These are phyloP conservation scores for Brachyhypopomus gauderio DNA, from an alignment of 2,113 vertebrate genomes.

Conservation along the genomic window DNA sequence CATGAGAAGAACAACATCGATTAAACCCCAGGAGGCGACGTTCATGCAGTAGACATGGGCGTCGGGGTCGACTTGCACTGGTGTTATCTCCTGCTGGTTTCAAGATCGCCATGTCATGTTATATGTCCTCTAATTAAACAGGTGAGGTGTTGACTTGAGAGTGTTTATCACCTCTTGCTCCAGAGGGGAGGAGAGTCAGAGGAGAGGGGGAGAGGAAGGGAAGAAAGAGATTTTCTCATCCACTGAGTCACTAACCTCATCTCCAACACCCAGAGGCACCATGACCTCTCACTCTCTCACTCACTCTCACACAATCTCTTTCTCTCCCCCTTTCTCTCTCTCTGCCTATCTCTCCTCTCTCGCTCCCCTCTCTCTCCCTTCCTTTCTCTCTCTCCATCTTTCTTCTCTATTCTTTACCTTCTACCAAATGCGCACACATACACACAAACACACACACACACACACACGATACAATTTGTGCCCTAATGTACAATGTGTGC, in stretches of 20 bases:
- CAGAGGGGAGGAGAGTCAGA: background rate
- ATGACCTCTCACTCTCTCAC: background rate
- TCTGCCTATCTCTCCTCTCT: background rate
- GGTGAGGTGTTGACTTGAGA: constrained; percentile 40
- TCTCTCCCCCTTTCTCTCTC: background rate
- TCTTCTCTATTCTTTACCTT: no score
- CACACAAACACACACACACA: background rate
- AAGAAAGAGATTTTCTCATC: constrained; percentile 49
- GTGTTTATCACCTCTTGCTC: constrained; percentile 43
- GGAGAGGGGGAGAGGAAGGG: constrained; percentile 4
- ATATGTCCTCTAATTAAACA: constrained; percentile 54
- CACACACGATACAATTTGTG: background rate
- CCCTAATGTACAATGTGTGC: background rate
- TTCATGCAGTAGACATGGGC: no score
- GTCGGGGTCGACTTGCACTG: background rate
- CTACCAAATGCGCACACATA: no score
- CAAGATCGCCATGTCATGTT: constrained; percentile 38
- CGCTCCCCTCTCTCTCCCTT: background rate
- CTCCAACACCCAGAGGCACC: constrained; percentile 27
- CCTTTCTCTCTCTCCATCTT: background rate
- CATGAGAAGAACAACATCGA: no score
- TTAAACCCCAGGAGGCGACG: no score
- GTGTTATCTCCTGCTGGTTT: constrained; percentile 10
- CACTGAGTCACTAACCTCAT: constrained; percentile 52
- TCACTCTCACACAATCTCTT: background rate